phyloP scores from a whole-genome alignment of 2,113 vertebrate species.

The Anoplopoma fimbria region DNA sequence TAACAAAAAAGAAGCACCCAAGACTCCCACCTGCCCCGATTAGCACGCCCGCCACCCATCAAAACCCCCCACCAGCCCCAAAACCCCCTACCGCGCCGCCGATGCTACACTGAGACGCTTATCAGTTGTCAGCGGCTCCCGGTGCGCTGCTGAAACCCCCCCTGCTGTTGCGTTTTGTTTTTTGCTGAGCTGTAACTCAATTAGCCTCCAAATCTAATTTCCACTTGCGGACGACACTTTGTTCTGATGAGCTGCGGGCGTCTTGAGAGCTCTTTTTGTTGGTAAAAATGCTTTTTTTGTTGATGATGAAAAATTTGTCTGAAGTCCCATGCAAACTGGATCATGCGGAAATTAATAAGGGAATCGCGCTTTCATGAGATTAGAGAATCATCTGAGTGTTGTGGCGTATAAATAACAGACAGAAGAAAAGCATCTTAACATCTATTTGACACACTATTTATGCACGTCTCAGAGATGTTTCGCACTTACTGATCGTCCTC shows the following conservation, averaged over 20 bases:
- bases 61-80: conserved; percentile 4
- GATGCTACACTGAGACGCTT: conserved; percentile 43
- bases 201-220: conserved; percentile 23
- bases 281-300: background rate
- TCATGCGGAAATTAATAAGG: conserved; percentile 22
- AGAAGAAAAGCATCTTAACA: background rate
- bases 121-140: conserved; percentile 60
- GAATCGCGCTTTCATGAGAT: conserved; percentile 4
- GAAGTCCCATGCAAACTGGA: background rate
- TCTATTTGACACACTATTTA: background rate
- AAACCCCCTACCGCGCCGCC: conserved; percentile 34
- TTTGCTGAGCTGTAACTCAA: conserved; percentile 46
- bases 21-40: conserved; percentile 68
- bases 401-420: background rate
- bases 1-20: conserved; percentile 48
- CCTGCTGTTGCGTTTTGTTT: conserved; percentile 59
- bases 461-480: conserved; percentile 32
- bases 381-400: background rate
- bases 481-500: conserved; percentile 43
- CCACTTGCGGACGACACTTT: conserved; percentile 13
- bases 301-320: background rate
- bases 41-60: conserved; percentile 60
- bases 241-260: background rate
- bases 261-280: conserved; percentile 2
- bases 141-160: conserved; percentile 31